Evolutionary conservation across 1,140 invertebrate species (phyloP).

Genomic region (Ptiloglossa arizonensis): DNA sequence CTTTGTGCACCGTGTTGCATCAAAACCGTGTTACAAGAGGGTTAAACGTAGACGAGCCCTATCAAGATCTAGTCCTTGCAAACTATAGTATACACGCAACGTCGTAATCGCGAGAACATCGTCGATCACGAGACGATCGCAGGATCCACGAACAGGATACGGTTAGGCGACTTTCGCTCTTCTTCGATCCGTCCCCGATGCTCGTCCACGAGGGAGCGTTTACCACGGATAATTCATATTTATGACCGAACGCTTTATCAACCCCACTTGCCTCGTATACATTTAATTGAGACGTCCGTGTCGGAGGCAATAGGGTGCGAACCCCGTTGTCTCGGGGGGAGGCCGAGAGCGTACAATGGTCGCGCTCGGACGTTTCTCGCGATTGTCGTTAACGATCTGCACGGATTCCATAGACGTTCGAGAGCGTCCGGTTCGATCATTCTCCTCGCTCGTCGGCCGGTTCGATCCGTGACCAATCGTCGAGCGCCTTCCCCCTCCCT

Average conservation of each 20-base stretch:
- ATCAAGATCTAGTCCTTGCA: too few species aligned
- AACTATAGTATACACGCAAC: too few species aligned
- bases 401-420: constrained; percentile 36
- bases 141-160: too few species aligned
- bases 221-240: constrained; percentile 82
- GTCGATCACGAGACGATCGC: too few species aligned
- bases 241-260: constrained; percentile 80
- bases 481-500: constrained; percentile 11
- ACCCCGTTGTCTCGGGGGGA: constrained; percentile 73
- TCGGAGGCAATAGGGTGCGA: constrained; percentile 80
- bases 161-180: constrained; percentile 52
- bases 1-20: too few species aligned
- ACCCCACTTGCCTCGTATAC: constrained; percentile 80
- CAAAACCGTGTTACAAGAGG: too few species aligned
- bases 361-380: constrained; percentile 51
- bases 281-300: constrained; percentile 82
- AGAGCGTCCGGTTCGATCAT: constrained; percentile 43
- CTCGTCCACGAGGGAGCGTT: constrained; percentile 75
- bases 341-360: constrained; percentile 71
- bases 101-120: constrained; percentile 38
- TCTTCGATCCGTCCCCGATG: constrained; percentile 37
- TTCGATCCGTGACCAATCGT: constrained; percentile 21
- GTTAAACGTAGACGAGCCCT: too few species aligned
- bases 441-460: constrained; percentile 34
- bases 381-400: constrained; percentile 57